Base-by-base conservation (phyloP, 2,888 invertebrate species). In the Agriopis marginaria region DNA sequence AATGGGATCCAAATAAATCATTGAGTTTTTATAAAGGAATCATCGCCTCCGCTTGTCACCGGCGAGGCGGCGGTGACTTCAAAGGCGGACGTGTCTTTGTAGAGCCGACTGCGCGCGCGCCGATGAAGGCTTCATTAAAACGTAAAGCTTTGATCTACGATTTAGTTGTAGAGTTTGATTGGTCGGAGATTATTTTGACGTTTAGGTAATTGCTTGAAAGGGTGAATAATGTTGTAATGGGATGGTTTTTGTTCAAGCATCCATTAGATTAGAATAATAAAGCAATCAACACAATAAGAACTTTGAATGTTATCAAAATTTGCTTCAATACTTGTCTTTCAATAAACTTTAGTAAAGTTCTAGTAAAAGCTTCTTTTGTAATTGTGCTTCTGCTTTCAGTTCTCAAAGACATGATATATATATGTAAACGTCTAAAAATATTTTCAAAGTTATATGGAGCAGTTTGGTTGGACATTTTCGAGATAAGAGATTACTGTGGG, bases 21-120 rank as follows among this genome's bases (percentile, higher is more conserved):
- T 89, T 84, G 82, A 79, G 88, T 92, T 94, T 92, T 94, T 93
- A 92, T 92, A 89, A 88, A 91, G 86, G 89, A 88, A 86, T 92
- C 92, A 90, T 89, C 92, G 91, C 89, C 89, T 92, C 85, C 77
- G 83, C 86, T 79, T 91, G 89, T 91, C 92, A 86, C 84, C 82
- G 79, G 79, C 77, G 81, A 72, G 76, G 83, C 75, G 77, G 78
- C 88, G 88, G 90, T 83, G 71, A 83, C 83, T 78, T 87, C 89
- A 90, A 89, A 88, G 85, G 65, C 68, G 42, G 56, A 58, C 74
- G 71, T 71, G 75, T 75, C 90, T 91, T 90, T 91, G 88, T 82
- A 42, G 66, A 79, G 86, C 87, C 90, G 88, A 82, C 75, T 65
- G 80, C 78, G 85, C 86, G 85, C 86, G 86, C 86, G 85, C 80